Conservation (phyloP, 1,140 invertebrate genomes). For the Ylistrum balloti region DNA sequence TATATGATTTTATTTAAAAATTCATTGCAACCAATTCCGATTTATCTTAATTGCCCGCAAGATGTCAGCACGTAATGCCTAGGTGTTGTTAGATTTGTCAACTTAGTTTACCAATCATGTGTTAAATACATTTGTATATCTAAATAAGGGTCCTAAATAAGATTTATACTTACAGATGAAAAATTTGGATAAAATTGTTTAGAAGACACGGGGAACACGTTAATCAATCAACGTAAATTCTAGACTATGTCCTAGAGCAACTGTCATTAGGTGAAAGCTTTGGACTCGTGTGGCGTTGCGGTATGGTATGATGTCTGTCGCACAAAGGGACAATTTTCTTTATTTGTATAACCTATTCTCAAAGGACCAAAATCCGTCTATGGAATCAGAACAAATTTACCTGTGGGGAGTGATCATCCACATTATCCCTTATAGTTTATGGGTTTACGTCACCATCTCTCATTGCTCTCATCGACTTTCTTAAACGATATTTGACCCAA, state of each 20-base stretch:
- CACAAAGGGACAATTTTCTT: background rate
- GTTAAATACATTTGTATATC: too few species aligned
- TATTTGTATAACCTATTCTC: background rate
- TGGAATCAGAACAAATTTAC: background rate
- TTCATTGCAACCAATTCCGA: too few species aligned
- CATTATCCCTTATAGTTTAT: background rate
- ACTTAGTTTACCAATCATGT: too few species aligned
- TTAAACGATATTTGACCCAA: background rate
- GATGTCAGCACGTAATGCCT: too few species aligned
- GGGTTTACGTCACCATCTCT: background rate
- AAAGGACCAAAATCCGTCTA: background rate
- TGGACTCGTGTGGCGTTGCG: background rate
- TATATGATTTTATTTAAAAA: too few species aligned
- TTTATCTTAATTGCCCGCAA: too few species aligned
- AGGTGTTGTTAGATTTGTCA: too few species aligned
- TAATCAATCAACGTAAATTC: background rate
- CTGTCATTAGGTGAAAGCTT: background rate
- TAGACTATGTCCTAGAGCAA: background rate
- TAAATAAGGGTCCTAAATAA: too few species aligned
- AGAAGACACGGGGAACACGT: background rate
- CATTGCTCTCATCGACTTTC: background rate
- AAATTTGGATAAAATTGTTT: too few species aligned
- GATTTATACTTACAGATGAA: too few species aligned
- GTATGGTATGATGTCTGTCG: background rate
- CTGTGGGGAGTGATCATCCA: background rate